Evolutionary conservation across 1,140 invertebrate genomes (phyloP), one percentile per base, ranked within the genome.

Genomic region (Mylabris phalerata): DNA sequence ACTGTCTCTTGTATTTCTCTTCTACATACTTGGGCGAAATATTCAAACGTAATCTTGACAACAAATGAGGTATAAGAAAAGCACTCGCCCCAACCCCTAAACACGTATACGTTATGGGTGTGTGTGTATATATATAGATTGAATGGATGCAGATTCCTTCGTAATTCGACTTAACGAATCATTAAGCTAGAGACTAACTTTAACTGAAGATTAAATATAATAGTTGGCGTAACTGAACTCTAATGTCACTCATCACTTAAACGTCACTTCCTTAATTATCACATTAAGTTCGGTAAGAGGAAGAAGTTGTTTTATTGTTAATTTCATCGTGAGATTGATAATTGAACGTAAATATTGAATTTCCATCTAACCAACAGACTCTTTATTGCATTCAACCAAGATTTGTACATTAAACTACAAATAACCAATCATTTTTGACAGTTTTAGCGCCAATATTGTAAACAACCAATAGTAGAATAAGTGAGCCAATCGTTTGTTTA

Each of bases 141-240:
- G 62, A 64, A 61, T 56, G 26, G 50, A 48, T 62, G 63, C 63
- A 58, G 50, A 56, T 52, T 60, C 62, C 59, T 55, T 56, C 44
- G 47, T 67, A 68, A 69, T 69, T 67, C 64, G 63, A 66, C 57
- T 72, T 72, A 70, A 72, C 70, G 70, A 68, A 66, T 70, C 70
- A 72, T 72, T 72, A 71, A 70, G 62, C 70, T 58, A 59, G 42
- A 54, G 42, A 60, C 63, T 54, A 67, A 72, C 69, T 69, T 70
- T 69, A 70, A 70, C 70, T 69, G 65, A 66, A 72, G 69, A 72
- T 71, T 72, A 72, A 72, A 72, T 72, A 72, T 72, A 71, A 72
- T 72, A 72, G 70, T 72, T 70, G 61, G 57, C 67, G 67, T 66
- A 62, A 65, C 64, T 62, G 66, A 61, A 61, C 69, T 66, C 62